Evolutionary conservation across 92 coral and sea anemone species (phyloP).

Genomic region (Zoanthus gigantus): DNA sequence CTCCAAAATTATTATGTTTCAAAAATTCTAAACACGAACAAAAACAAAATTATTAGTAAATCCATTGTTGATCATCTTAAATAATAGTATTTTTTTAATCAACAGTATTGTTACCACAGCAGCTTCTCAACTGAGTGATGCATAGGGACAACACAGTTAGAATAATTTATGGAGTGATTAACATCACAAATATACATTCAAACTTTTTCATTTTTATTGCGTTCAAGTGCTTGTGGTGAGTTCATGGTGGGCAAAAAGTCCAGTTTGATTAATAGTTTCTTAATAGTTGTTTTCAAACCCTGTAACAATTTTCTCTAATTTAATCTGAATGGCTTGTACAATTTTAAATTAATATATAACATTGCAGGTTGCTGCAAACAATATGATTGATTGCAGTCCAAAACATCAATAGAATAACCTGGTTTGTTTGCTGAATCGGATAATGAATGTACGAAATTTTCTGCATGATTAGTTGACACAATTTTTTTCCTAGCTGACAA

Average conservation of each 20-base stretch:
- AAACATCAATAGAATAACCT: neutral
- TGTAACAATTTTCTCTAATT: constrained; percentile 25
- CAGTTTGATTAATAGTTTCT: constrained; percentile 32
- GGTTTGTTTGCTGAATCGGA: constrained; percentile 8
- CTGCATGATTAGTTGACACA: constrained; percentile 28
- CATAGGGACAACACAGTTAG: neutral
- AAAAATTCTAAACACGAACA: neutral
- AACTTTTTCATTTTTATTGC: neutral
- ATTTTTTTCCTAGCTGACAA: neutral
- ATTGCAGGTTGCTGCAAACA: constrained; percentile 34
- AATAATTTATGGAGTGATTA: neutral
- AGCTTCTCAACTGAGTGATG: neutral
- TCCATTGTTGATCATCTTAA: neutral
- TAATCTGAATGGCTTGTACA: constrained; percentile 1
- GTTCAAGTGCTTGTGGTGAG: too few species aligned
- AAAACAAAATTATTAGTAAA: neutral
- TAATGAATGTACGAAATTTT: constrained; percentile 24
- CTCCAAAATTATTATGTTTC: neutral
- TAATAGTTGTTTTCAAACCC: constrained; percentile 26
- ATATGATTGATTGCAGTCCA: constrained; percentile 22
- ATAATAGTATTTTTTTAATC: neutral
- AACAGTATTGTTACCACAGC: neutral
- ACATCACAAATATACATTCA: neutral
- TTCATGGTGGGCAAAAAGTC: constrained; percentile 1
- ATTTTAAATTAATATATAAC: constrained; percentile 43